A percentile compares a stretch with the other conserved stretches of the same genome.
Conservation (phyloP, 2,113 vertebrate genomes). For the Hippocampus mohnikei region DNA sequence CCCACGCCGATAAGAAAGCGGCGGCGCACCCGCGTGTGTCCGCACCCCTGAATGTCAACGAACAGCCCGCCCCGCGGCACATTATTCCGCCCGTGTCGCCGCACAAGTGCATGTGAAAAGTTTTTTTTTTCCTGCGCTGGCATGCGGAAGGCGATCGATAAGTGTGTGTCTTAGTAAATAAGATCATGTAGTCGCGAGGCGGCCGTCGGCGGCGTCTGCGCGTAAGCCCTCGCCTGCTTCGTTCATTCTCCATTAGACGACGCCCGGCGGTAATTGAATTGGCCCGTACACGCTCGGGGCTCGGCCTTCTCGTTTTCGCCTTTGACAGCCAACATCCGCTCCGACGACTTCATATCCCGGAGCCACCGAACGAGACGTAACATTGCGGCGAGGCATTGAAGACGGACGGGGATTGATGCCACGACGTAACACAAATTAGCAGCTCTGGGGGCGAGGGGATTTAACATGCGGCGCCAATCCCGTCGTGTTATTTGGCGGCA, state of each 20-base stretch:
- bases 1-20: conserved; percentile 54
- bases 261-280: conserved; percentile 66
- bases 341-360: conserved; percentile 33
- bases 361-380: background rate
- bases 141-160: conserved; percentile 68
- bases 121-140: conserved; percentile 38
- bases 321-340: conserved; percentile 55
- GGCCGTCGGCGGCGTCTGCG: conserved; percentile 60
- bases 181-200: conserved; percentile 68
- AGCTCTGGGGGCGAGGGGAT: conserved; percentile 8
- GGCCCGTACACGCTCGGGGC: conserved; percentile 59
- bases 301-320: conserved; percentile 50
- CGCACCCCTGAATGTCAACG: conserved; percentile 1
- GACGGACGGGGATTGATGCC: background rate
- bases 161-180: conserved; percentile 68
- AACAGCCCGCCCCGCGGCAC: conserved; percentile 12
- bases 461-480: conserved; percentile 29
- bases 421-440: background rate
- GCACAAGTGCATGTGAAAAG: conserved; percentile 55
- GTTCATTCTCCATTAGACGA: conserved; percentile 65
- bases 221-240: conserved; percentile 61
- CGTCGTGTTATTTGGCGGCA: conserved; percentile 26
- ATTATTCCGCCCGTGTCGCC: conserved; percentile 25
- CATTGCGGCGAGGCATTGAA: background rate
- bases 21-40: background rate